Percentiles rank a stretch among this genome's conserved stretches.
Conservation (phyloP, 2,113 vertebrate species). For the Hydropotes inermis region DNA sequence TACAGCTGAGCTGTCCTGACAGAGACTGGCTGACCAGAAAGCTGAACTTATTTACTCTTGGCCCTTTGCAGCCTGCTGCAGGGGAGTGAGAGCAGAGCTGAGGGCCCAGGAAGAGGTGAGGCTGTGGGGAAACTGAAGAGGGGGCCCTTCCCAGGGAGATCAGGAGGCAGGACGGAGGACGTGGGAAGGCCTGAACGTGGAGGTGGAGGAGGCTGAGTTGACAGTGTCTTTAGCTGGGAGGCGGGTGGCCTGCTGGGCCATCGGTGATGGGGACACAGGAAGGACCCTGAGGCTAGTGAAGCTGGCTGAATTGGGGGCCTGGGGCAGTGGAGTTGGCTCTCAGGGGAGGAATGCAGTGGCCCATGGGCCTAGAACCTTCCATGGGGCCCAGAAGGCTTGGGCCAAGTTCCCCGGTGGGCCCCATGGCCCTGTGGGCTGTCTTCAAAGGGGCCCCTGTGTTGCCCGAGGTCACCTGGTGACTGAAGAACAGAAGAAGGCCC, state of each 20-base stretch:
- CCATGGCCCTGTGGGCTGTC: fast-evolving
- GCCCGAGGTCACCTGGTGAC: fast-evolving
- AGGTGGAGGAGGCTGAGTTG: fast-evolving
- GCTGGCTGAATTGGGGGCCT: neutral
- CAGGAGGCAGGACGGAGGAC: neutral
- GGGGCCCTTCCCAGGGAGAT: neutral
- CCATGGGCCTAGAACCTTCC: neutral
- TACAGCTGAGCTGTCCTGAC: neutral
- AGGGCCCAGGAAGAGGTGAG: neutral
- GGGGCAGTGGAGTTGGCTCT: neutral
- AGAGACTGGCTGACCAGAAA: fast-evolving
- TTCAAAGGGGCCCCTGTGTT: fast-evolving
- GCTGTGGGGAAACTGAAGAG: fast-evolving
- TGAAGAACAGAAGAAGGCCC: fast-evolving
- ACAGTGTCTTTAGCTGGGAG: neutral
- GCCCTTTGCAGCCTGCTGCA: neutral
- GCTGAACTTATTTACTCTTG: too few species aligned
- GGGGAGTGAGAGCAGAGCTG: neutral
- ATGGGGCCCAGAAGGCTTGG: fast-evolving
- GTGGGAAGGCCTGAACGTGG: neutral
- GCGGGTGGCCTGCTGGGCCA: fast-evolving
- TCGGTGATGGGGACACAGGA: neutral
- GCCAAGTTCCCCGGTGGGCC: too few species aligned
- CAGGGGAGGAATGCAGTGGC: fast-evolving
- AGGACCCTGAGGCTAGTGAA: neutral